These are phyloP conservation scores for Bursaphelenchus okinawaensis DNA, from an alignment of 2,888 invertebrate species.

Conservation along the genomic window DNA sequence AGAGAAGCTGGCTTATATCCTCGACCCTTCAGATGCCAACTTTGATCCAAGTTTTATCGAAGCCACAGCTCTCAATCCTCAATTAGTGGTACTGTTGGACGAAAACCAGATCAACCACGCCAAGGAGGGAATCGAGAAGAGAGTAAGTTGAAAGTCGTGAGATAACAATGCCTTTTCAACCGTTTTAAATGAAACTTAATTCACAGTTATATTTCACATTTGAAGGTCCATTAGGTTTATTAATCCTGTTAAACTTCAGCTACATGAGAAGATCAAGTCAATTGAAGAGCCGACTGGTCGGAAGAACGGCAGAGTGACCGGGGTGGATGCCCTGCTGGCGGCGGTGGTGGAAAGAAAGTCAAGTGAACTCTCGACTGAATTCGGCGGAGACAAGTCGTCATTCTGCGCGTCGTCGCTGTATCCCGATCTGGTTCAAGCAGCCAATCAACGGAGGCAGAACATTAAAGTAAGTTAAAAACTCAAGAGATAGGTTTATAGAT, in stretches of 20 bases:
- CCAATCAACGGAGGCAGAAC: constrained; percentile 24
- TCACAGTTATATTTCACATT: too few species aligned
- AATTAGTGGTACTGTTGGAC: constrained; percentile 37
- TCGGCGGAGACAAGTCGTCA: background rate
- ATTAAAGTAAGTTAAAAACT: constrained; percentile 12
- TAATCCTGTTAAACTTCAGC: constrained; percentile 13
- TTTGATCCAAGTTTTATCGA: constrained; percentile 34
- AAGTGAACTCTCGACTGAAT: constrained; percentile 19
- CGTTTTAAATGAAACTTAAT: too few species aligned
- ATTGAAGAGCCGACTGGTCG: constrained; percentile 14
- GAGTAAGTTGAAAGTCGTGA: constrained; percentile 20
- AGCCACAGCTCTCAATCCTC: constrained; percentile 49
- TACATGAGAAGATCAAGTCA: constrained; percentile 18
- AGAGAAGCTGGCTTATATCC: constrained; percentile 23
- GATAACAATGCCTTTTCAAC: too few species aligned
- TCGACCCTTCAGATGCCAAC: constrained; percentile 25
- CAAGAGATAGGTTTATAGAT: background rate
- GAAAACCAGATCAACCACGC: constrained; percentile 37
- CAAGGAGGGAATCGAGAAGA: constrained; percentile 32
- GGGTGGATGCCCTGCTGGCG: constrained; percentile 42
- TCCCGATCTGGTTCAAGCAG: constrained; percentile 31
- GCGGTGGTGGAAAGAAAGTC: constrained; percentile 35
- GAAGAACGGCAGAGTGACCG: constrained; percentile 20
- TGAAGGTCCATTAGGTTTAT: too few species aligned
- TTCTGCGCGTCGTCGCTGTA: constrained; percentile 25